Evolutionary conservation across 2,888 invertebrate genomes (phyloP), one percentile per base, ranked within the genome.

Genomic region (Biston betularia): DNA sequence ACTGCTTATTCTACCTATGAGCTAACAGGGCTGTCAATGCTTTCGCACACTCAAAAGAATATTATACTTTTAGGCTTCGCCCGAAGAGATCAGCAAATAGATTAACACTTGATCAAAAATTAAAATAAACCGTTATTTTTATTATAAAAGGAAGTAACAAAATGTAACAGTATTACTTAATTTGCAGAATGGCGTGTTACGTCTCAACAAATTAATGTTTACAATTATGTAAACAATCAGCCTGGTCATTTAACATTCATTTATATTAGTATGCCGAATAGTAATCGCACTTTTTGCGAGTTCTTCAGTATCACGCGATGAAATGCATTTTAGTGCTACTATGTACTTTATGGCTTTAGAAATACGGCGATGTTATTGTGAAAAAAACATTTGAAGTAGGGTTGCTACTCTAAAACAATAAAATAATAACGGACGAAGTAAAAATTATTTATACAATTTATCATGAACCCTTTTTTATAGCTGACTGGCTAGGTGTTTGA

Each of bases 191-290:
- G 63, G 69, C 75, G 67, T 75, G 77, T 75, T 72, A 70, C 50
- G 70, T 68, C 50, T 61, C 60, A 40, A 52, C 56, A 42, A 67
- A 67, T 53, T 58, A 58, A 59, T 54, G 62, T 45, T 46, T 4
- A 71, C 60, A 75, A 77, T 76, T 75, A 75, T 72, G 75, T 76
- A 75, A 77, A 73, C 68, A 63, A 58, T 58, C 62, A 58, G 49
- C 49, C 48, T 33, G 68, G 55, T 46, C 62, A 71, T 65, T 63
- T 64, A 53, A 65, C 63, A 66, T 66, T 50, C 45, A 62, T 66
- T 58, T 53, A 24, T 62, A 66, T 66, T 67, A 67, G 54, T 58
- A 66, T 58, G 34, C 62, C 38, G 33, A 58, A 54, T 58, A 62
- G 58, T 67, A 67, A 63, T 63, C 53, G 58, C 57, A 46, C 45